Evolutionary conservation across 2,888 invertebrate species (phyloP).

Genomic region (Idaea straminata): DNA sequence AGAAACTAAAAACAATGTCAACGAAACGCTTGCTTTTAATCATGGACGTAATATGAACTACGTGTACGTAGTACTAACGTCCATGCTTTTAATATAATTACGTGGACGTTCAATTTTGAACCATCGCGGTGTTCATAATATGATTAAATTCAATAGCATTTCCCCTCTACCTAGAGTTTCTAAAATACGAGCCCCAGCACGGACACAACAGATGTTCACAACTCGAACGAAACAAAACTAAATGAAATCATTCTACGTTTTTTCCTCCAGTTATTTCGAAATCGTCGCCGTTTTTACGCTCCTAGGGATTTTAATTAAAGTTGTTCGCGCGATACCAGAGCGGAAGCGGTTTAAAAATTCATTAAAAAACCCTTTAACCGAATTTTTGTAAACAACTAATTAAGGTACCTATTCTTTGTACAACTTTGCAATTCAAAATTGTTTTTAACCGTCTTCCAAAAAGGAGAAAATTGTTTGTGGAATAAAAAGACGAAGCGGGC

Average conservation of each 20-base stretch:
- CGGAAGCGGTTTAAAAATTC: slow-evolving; percentile 57
- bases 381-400: slow-evolving; percentile 50
- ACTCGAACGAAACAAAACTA: slow-evolving; percentile 40
- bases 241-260: slow-evolving; percentile 41
- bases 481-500: neutral
- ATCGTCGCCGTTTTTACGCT: slow-evolving; percentile 56
- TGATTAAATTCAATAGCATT: slow-evolving; percentile 12
- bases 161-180: slow-evolving; percentile 14
- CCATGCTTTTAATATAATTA: neutral
- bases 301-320: slow-evolving; percentile 65
- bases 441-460: neutral
- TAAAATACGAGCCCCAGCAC: slow-evolving; percentile 21
- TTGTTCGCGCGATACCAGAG: slow-evolving; percentile 50
- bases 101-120: slow-evolving; percentile 1
- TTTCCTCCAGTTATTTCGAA: slow-evolving; percentile 53
- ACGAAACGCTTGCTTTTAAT: neutral
- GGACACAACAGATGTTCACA: slow-evolving; percentile 36
- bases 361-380: slow-evolving; percentile 52
- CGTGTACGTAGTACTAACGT: too few species aligned
- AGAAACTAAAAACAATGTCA: too few species aligned
- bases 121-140: neutral
- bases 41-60: too few species aligned
- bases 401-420: slow-evolving; percentile 1
- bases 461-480: neutral
- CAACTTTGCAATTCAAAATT: slow-evolving; percentile 6